Evolutionary conservation across 2,113 vertebrate species (phyloP), one percentile per base, ranked within the genome.

Genomic region (Carollia perspicillata): DNA sequence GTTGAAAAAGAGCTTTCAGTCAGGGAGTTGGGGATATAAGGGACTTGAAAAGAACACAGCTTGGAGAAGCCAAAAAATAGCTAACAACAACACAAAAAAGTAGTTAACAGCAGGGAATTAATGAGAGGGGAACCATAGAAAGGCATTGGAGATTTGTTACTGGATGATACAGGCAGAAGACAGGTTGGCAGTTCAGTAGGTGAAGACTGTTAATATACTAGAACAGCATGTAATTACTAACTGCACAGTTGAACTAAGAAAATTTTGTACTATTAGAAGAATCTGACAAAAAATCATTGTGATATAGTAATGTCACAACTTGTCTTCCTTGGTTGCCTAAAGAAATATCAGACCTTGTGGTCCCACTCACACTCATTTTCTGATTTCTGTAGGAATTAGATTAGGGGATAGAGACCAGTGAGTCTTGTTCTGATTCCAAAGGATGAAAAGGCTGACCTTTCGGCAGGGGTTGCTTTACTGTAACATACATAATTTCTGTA

Each of bases 321-420:
- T 72, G 2, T 42, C 26, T 87, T 2, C 8, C 22, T 58, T 60
- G 16, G 37, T 49, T 60, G 30, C 11, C 44, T 95, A 80, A 83
- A 49, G 37, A 80, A 88, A 75, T 49, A 87, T 3, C 4, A 74
- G 3, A 0, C 11, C 33, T 74, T 72, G 81, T 83, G 83, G 42
- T 7, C 28, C 3, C 1, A 51, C 1, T 83, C 12, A 42, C 4
- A n/a, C 4, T 77, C 8, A 20, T 18, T 84, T 74, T 55, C 17
- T 81, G 35, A 92, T 93, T 86, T 97, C 58, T 44, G 40, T 95
- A 81, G 44, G 23, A 80, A 68, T 30, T 58, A 55, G 28, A 16
- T 18, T 42, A 51, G 12, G 30, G 12, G 1, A 1, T 11, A 83
- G 11, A 7, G 9, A 26, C 10, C 26, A 87, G 1, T 68, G 28